Conservation (phyloP, 2,113 vertebrate genomes). For the Corythornis vintsioides region DNA sequence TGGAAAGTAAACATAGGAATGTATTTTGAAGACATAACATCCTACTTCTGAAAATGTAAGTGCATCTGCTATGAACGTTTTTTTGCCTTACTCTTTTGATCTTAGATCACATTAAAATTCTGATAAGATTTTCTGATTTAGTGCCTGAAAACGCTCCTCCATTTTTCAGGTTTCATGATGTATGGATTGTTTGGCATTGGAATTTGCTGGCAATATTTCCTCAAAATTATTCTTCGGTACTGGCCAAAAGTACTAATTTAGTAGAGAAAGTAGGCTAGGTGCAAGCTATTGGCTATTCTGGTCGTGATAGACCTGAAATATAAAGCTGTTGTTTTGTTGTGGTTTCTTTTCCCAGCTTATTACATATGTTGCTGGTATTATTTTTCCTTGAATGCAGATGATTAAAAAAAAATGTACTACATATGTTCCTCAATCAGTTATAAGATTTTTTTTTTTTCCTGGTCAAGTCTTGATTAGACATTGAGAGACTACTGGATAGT, state of each 20-base stretch:
- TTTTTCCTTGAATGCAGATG: conserved; percentile 56
- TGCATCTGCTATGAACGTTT: background rate
- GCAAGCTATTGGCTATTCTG: conserved; percentile 32
- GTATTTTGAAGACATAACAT: background rate
- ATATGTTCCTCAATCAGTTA: background rate
- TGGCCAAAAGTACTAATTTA: conserved; percentile 52
- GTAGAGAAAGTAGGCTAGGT: conserved; percentile 32
- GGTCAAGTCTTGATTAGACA: conserved; percentile 15
- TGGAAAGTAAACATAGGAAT: background rate
- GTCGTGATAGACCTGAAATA: conserved; percentile 27
- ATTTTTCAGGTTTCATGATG: conserved; percentile 45
- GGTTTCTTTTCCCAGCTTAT: conserved; percentile 59
- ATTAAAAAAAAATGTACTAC: background rate
- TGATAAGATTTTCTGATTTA: background rate
- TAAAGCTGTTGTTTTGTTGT: background rate
- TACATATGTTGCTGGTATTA: conserved; percentile 41
- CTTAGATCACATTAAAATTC: background rate
- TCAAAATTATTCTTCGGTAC: conserved; percentile 59
- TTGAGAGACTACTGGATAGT: conserved; percentile 44
- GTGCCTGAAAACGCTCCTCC: background rate
- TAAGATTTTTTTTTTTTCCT: background rate
- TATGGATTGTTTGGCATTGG: conserved; percentile 21
- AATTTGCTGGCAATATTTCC: conserved; percentile 57
- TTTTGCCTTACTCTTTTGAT: background rate
- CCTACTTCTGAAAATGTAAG: background rate